Base-by-base conservation (phyloP, 2,888 invertebrate species). In the Piscicola geometra region DNA sequence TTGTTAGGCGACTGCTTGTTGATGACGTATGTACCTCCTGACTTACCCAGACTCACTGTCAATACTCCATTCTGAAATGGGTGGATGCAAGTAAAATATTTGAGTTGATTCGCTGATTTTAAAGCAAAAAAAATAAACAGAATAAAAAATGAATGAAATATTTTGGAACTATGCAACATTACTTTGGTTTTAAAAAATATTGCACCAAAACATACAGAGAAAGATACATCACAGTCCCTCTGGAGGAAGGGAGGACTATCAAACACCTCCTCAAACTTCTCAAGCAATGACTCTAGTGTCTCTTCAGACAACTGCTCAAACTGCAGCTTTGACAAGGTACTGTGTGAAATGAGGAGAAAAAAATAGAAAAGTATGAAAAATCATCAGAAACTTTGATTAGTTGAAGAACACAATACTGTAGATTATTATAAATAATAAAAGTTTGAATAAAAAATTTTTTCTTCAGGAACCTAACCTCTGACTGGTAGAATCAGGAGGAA, bases 1-100 rank as follows among this genome's bases (percentile, higher is more conserved):
- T 90, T 91, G 84, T 98, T 99, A 0, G 98, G 98, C 1, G 92
- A 90, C 86, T 99, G 99, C 80, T 97, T 91, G 86, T 99, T 99
- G 83, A 99, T 95, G 0, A 99, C 98, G 84, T 98, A 99, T 0
- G 93, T 96, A 2, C 86, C 85, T 78, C 80, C 79, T 5, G 77
- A 75, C n/a, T 87, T 80, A 1, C 93, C 94, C 79, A 96, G 88
- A 75, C 90, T 89, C 15, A 95, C 87, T 3, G 94, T 95, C 78
- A 97, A 86, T 0, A 96, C 95, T 71, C 95, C 96, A 82, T 80
- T 83, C 84, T 84, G 80, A 47, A 79, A 80, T 12, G 52, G 21
- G n/a, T n/a, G n/a, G n/a, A 12, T 1, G 52, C 15, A 35, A 73
- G 25, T n/a, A 73, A 35, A 64, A 28, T 25, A 56, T 56, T 56